Base-by-base conservation (phyloP, 2,797 vertebrate species). In the Sebastes baramenuke region DNA sequence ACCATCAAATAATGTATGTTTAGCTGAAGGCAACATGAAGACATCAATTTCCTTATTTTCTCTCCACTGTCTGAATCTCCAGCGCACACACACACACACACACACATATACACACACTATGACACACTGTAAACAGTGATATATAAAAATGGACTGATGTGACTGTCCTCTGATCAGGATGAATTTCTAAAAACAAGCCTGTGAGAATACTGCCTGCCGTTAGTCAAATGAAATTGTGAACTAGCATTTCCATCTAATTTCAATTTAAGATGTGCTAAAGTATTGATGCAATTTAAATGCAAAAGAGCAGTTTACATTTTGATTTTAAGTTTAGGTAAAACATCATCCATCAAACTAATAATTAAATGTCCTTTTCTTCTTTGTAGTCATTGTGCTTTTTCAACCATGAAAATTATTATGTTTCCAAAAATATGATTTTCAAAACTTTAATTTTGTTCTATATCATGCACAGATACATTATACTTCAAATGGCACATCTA, bases 401-500 rank as follows among this genome's bases (percentile, higher is more conserved):
- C 64, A 42, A 42, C 8, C 36, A 66, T 18, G 24, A 54, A 54
- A 67, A 67, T 12, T 12, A 10, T 14, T 7, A 16, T 59, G 24
- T 29, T 59, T 59, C 25, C 14, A 29, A 29, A 58, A 59, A 18
- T 46, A 14, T 1, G 16, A 18, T 46, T 54, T 22, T 54, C 20
- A 9, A 54, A 54, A n/a, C 49, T n/a, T 54, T 0, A 10, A 20
- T 22, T 24, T 55, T 55, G 4, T 55, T 55, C 0, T 12, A 12
- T 55, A 55, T 55, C 10, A 55, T 55, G n/a, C 22, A 55, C 10
- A 12, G n/a, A 24, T 13, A 54, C 52, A 54, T 54, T 54, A 54
- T 0, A 20, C 0, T 49, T 18, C 46, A 49, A 49, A 49, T 49
- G 3, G 46, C 6, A 0, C 42, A 18, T 46, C 16, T 46, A n/a